Conservation (phyloP, 2,888 invertebrate species). For the Thecophora atra region DNA sequence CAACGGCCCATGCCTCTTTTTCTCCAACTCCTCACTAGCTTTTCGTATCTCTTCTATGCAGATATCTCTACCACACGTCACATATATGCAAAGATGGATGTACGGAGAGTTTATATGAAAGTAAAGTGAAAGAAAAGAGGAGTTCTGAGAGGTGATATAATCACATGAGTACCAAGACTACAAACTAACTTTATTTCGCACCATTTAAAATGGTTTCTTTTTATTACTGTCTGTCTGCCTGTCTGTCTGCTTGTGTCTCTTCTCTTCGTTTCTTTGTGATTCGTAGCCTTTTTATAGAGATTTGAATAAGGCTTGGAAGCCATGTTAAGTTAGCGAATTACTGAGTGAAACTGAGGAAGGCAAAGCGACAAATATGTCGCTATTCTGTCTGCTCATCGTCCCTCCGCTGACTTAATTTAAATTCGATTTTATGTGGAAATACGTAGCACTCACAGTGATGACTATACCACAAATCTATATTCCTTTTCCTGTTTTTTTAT, state of each 20-base stretch:
- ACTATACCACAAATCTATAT: neutral
- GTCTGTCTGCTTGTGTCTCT: no score
- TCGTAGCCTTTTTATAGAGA: neutral
- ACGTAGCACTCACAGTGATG: neutral
- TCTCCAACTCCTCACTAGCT: no score
- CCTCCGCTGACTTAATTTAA: neutral
- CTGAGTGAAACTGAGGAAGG: neutral
- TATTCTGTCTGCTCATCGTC: neutral
- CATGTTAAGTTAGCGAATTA: neutral
- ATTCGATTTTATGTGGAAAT: conserved; percentile 27
- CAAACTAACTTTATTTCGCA: neutral
- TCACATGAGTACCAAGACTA: no score
- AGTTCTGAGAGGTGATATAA: no score
- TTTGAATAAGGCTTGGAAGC: conserved; percentile 7
- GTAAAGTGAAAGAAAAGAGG: no score
- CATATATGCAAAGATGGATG: no score
- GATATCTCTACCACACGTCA: no score
- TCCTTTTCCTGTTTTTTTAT: no score
- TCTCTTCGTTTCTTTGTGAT: neutral
- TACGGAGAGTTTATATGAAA: no score
- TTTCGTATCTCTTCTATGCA: no score
- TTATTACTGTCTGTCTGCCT: neutral
- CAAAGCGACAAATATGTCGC: neutral
- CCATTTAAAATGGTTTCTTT: conserved; percentile 18
- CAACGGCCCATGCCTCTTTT: no score